Percentiles rank a stretch among this genome's conserved stretches.
Evolutionary conservation across 2,888 invertebrate species (phyloP).

Genomic region (Neuroscelio doddi): DNA sequence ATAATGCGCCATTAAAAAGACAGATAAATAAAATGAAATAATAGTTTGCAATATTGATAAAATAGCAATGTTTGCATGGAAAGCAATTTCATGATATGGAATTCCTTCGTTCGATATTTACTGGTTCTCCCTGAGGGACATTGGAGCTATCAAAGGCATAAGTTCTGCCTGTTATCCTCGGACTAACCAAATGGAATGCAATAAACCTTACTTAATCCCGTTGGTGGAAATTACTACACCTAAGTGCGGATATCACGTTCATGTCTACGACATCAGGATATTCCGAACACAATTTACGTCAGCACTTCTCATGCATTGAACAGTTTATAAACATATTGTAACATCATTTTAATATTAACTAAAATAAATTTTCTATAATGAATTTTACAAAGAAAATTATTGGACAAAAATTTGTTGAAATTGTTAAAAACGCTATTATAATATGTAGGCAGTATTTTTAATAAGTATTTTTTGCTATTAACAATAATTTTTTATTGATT

Average conservation of each 20-base stretch:
- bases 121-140: conserved; percentile 19
- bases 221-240: conserved; percentile 25
- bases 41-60: not conserved
- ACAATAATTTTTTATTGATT: no score
- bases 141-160: conserved; percentile 20
- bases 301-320: conserved; percentile 10
- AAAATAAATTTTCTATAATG: no score
- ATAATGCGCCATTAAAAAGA: no score
- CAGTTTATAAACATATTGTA: not conserved
- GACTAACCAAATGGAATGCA: conserved; percentile 39
- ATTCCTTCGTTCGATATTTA: conserved; percentile 12
- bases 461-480: no score
- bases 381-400: no score
- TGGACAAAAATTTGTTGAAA: no score
- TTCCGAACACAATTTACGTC: conserved; percentile 21
- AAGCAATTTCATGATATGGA: conserved; percentile 1
- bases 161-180: conserved; percentile 32
- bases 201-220: conserved; percentile 37
- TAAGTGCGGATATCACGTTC: conserved; percentile 29
- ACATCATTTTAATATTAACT: no score
- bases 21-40: no score
- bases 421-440: no score
- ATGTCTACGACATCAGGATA: conserved; percentile 17
- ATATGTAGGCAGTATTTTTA: no score
- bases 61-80: not conserved